Base-by-base conservation (phyloP, 2,888 invertebrate genomes). In the Adelognathus sp. region DNA sequence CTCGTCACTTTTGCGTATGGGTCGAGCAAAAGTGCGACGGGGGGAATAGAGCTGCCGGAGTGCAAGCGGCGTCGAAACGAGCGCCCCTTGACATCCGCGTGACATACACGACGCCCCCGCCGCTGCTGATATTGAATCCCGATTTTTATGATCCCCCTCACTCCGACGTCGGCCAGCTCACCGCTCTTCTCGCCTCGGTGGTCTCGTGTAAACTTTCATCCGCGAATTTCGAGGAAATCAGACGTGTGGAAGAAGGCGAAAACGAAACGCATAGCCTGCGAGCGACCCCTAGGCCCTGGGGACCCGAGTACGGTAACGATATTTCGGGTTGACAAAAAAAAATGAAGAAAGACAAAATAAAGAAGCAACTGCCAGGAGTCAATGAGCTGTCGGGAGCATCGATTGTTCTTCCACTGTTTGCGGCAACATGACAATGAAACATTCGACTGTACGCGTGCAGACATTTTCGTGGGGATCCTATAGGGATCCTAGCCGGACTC, bases 151-250 rank as follows among this genome's bases (percentile, higher is more conserved):
- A 89, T 88, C 86, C 85, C n/a, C n/a, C n/a, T n/a, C n/a, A n/a
- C n/a, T n/a, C 81, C 73, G 71, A 64, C 76, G 79, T 83, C 80
- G 56, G 61, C n/a, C n/a, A 39, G 41, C 60, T 73, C 76, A 69
- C 60, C 79, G 74, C 76, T 82, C 77, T 61, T 76, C 77, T 64
- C 18, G 31, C 39, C 36, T 50, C 7, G 41, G 18, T 50, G 54
- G 67, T 64, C 54, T 60, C 86, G 86, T 89, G 90, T 90, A 90
- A 91, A 91, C 88, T 91, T 91, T 91, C 90, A 90, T 91, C 88
- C 86, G 88, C 86, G 85, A 90, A 87, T 91, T 90, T 88, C 82
- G 86, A 89, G 86, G 88, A 89, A 90, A 90, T 90, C 91, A 87
- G 82, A 84, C 85, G 81, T 80, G 80, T 81, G 41, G 50, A 61